Percentiles rank a stretch among this genome's conserved stretches.
phyloP scores from a whole-genome alignment of 2,113 vertebrate genomes.

The Ramphastos sulfuratus region DNA sequence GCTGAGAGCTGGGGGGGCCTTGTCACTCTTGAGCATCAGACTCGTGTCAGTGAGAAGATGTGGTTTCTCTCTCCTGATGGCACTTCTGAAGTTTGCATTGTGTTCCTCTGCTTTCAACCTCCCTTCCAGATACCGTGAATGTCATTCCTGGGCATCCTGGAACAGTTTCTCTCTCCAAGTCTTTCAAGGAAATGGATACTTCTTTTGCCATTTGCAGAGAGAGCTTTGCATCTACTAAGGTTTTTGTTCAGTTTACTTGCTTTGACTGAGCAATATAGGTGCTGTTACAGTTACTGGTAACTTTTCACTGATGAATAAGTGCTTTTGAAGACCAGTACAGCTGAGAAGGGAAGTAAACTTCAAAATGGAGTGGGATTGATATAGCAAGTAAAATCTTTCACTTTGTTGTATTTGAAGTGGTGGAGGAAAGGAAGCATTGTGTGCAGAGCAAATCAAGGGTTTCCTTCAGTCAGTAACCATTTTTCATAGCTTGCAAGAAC shows the following conservation, averaged over 20 bases:
- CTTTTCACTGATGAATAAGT: background rate
- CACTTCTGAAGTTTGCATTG: background rate
- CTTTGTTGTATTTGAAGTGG: background rate
- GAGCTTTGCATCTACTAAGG: background rate
- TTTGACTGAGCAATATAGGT: background rate
- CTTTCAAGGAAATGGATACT: background rate
- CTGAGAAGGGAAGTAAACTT: background rate
- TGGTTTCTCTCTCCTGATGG: background rate
- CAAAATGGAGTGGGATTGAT: background rate
- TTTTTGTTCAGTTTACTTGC: background rate
- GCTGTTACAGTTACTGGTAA: background rate
- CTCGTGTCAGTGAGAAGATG: background rate
- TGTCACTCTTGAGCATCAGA: background rate
- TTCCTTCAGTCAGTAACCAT: background rate
- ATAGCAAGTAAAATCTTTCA: background rate
- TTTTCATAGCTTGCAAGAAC: background rate
- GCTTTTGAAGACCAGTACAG: background rate
- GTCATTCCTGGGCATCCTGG: background rate
- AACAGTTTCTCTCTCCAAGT: background rate
- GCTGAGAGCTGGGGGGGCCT: background rate
- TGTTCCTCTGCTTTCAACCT: background rate
- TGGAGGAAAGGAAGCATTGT: background rate
- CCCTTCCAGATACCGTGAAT: background rate
- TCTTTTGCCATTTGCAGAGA: background rate
- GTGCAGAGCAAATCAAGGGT: background rate